phyloP scores from a whole-genome alignment of 53 echinoderm and acorn worm species.

The Zoroaster sp. region DNA sequence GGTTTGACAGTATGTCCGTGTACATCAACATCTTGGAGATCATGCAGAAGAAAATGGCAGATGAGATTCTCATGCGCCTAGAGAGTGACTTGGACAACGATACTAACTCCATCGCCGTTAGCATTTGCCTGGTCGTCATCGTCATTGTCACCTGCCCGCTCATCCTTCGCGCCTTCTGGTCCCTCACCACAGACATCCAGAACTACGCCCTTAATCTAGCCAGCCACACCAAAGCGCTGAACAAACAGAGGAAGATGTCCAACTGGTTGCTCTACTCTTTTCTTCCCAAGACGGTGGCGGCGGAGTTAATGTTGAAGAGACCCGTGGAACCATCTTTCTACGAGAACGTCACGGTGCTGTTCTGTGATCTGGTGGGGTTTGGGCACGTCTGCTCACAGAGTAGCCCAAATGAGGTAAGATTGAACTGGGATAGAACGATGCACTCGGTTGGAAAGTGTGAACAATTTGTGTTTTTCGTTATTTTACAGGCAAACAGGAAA shows the following conservation, averaged over 20 bases:
- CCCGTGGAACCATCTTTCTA: constrained; percentile 21
- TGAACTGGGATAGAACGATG: too few relatives aligned
- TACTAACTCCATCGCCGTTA: constrained; percentile 73
- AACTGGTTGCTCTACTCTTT: constrained; percentile 75
- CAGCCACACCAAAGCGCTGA: constrained; percentile 73
- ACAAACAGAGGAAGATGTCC: constrained; percentile 72
- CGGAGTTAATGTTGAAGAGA: constrained; percentile 23
- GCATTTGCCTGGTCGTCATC: constrained; percentile 70
- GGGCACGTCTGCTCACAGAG: constrained; percentile 41
- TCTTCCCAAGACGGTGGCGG: constrained; percentile 66
- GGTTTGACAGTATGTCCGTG: constrained; percentile 78
- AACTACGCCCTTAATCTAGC: constrained; percentile 77
- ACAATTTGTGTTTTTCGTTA: too few relatives aligned
- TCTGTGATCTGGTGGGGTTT: constrained; percentile 57
- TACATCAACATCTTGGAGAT: constrained; percentile 78
- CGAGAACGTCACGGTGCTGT: constrained; percentile 45
- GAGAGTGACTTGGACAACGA: constrained; percentile 70
- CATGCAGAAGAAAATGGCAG: constrained; percentile 76
- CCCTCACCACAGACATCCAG: constrained; percentile 73
- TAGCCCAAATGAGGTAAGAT: constrained; percentile 47
- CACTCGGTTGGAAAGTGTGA: too few relatives aligned
- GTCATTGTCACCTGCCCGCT: constrained; percentile 76
- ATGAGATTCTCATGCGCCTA: constrained; percentile 61
- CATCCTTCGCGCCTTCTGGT: constrained; percentile 70
- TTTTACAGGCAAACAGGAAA: too few relatives aligned